Evolutionary conservation across 2,888 invertebrate genomes (phyloP).

Genomic region (Catocala sponsa): DNA sequence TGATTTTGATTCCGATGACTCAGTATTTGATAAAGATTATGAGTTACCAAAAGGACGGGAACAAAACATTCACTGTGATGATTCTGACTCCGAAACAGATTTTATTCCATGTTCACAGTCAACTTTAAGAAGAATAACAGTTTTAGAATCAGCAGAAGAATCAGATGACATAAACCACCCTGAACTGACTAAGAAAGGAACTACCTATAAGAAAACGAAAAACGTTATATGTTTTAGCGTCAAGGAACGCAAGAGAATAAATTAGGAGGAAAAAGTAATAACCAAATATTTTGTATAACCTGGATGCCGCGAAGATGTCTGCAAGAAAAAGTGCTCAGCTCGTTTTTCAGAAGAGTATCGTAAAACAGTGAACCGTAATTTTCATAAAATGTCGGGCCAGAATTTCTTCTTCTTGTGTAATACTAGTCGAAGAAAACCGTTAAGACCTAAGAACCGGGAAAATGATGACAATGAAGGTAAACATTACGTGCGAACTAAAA

Average conservation of each 20-base stretch:
- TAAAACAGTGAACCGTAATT: slow-evolving; percentile 22
- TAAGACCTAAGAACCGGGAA: too few relatives aligned
- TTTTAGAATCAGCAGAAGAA: slow-evolving; percentile 21
- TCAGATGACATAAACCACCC: slow-evolving; percentile 20
- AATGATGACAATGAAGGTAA: too few relatives aligned
- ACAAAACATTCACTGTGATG: too few relatives aligned
- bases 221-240: slow-evolving; percentile 26
- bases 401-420: too few relatives aligned
- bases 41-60: too few relatives aligned
- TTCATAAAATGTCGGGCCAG: slow-evolving; percentile 29
- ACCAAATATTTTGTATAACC: slow-evolving; percentile 34
- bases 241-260: slow-evolving; percentile 30
- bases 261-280: slow-evolving; percentile 26
- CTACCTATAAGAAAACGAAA: slow-evolving; percentile 27
- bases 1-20: too few relatives aligned
- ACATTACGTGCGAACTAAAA: too few relatives aligned
- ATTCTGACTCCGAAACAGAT: slow-evolving; percentile 12
- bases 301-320: slow-evolving; percentile 26
- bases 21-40: too few relatives aligned
- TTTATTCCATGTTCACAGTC: slow-evolving; percentile 22
- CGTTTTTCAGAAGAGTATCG: slow-evolving; percentile 16
- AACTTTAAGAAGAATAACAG: slow-evolving; percentile 8
- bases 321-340: too few relatives aligned
- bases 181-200: slow-evolving; percentile 27
- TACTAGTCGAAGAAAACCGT: too few relatives aligned